A percentile compares a stretch with the other conserved stretches of the same genome.
phyloP scores from a whole-genome alignment of 2,797 vertebrate genomes.

The Zenarchopterus dispar region DNA sequence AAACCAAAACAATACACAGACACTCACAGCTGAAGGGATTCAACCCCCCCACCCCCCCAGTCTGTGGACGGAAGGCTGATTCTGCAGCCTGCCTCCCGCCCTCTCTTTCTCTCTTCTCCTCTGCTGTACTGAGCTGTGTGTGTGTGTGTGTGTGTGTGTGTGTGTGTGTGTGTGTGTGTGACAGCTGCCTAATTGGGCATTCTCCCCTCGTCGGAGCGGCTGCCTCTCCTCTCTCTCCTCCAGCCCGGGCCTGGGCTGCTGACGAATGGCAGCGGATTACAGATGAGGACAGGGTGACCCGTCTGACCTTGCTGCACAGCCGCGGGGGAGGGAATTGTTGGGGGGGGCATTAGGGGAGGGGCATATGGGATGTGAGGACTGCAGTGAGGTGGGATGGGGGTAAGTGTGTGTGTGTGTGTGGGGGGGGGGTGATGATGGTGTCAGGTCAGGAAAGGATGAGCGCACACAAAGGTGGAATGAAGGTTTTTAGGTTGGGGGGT shows the following conservation, averaged over 20 bases:
- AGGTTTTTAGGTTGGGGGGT: neutral
- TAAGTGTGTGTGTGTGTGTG: conserved; percentile 49
- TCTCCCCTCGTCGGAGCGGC: conserved; percentile 95
- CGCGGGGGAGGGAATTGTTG: conserved; percentile 86
- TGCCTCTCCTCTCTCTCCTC: conserved; percentile 78
- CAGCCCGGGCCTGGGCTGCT: conserved; percentile 87
- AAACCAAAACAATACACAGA: conserved; percentile 57
- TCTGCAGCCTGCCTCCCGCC: conserved; percentile 87
- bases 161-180: conserved; percentile 88
- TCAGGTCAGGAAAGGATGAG: conserved; percentile 93
- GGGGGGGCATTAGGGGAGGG: conserved; percentile 28
- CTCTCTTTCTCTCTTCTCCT: conserved; percentile 47
- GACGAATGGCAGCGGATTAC: conserved; percentile 99
- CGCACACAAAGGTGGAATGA: conserved; percentile 80
- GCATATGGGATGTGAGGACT: conserved; percentile 12
- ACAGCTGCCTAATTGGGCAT: conserved; percentile 99
- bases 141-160: conserved; percentile 78
- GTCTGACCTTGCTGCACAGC: conserved; percentile 95
- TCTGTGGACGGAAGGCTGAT: conserved; percentile 92
- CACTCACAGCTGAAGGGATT: conserved; percentile 69
- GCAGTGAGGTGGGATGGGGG: conserved; percentile 37
- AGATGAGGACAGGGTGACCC: conserved; percentile 98
- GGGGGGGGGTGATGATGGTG: conserved; percentile 80
- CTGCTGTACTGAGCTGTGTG: conserved; percentile 41
- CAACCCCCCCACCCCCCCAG: conserved; percentile 25